phyloP scores from a whole-genome alignment of 2,113 vertebrate genomes.

The Menidia beryllina region DNA sequence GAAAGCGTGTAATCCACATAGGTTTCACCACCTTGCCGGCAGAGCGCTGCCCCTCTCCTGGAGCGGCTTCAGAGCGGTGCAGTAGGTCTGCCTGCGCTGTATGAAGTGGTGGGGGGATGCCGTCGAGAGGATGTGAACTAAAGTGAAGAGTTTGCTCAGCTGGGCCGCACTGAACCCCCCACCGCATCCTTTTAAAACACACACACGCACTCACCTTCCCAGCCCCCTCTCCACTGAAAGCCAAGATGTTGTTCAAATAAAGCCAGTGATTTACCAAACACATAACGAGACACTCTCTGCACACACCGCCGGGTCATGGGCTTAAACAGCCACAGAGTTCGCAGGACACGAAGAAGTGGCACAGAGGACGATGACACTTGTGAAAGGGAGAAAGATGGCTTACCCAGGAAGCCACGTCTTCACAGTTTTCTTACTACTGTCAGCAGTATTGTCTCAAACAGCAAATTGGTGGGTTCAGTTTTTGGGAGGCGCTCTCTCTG shows the following conservation, averaged over 20 bases:
- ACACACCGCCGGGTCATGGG: slow-evolving; percentile 45
- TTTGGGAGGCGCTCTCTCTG: neutral
- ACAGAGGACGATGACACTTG: neutral
- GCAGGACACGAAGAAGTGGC: slow-evolving; percentile 14
- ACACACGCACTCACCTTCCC: slow-evolving; percentile 59
- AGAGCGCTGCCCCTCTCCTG: neutral
- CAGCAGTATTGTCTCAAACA: neutral
- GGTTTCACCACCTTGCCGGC: neutral
- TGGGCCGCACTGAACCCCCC: slow-evolving; percentile 42
- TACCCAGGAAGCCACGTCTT: neutral
- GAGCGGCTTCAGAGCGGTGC: slow-evolving; percentile 55
- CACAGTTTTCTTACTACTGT: neutral
- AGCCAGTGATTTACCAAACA: slow-evolving; percentile 71
- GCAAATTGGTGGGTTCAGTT: neutral
- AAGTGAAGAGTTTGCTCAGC: slow-evolving; percentile 81
- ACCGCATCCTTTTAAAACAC: slow-evolving; percentile 30
- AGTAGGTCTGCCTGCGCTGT: slow-evolving; percentile 29
- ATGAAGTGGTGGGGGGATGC: slow-evolving; percentile 58
- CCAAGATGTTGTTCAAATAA: slow-evolving; percentile 73
- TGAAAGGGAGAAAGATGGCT: neutral
- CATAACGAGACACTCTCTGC: slow-evolving; percentile 41
- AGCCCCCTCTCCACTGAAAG: slow-evolving; percentile 37
- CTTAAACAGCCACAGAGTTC: slow-evolving; percentile 47
- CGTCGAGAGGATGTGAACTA: slow-evolving; percentile 79
- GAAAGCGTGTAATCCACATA: neutral